A percentile compares a stretch with the other conserved stretches of the same genome.
Conservation (phyloP, 1,140 invertebrate genomes). For the Myzus persicae region DNA sequence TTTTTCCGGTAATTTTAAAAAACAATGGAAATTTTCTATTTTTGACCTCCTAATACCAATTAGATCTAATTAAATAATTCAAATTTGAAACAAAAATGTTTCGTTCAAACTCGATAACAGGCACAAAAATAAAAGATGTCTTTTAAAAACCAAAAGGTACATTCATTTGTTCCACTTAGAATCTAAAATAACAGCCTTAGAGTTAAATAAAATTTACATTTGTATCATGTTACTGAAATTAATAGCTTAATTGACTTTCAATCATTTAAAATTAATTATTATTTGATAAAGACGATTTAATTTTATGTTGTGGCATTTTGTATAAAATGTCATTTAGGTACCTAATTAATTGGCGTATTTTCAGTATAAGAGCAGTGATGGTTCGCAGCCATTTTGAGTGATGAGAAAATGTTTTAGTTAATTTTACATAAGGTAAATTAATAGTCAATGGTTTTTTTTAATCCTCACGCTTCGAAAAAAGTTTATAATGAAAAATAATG, state of each 20-base stretch:
- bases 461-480: not conserved
- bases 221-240: not conserved
- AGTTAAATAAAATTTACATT: not conserved
- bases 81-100: no score
- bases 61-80: no score
- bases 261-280: not conserved
- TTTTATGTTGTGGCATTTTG: not conserved
- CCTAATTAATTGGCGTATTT: not conserved
- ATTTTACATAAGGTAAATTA: not conserved
- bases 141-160: no score
- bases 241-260: not conserved
- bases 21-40: no score
- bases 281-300: not conserved
- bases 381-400: not conserved
- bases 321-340: constrained; percentile 18
- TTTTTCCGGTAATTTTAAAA: no score
- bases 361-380: not conserved
- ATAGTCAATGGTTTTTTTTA: not conserved
- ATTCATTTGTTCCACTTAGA: not conserved
- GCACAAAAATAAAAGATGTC: no score
- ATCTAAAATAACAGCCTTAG: not conserved
- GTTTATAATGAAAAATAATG: not conserved
- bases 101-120: no score
- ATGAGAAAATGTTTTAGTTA: not conserved
- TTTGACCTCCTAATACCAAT: no score